A percentile compares a stretch with the other conserved stretches of the same genome.
Evolutionary conservation across 2,797 vertebrate genomes (phyloP).

Genomic region (Merluccius polli): DNA sequence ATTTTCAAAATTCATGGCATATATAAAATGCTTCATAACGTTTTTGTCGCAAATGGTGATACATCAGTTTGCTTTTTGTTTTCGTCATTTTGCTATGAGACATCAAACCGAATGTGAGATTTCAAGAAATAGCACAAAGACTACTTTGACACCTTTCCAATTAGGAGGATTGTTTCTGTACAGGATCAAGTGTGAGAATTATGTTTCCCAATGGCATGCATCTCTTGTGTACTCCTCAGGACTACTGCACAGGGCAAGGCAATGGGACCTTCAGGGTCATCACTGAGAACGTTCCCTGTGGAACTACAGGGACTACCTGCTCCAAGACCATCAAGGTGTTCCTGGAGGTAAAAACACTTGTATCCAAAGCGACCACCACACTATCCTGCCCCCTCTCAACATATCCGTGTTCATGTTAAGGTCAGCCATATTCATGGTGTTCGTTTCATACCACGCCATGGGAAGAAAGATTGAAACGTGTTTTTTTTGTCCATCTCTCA

Average conservation of each 20-base stretch:
- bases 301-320: conserved; percentile 75
- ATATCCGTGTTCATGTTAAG: neutral
- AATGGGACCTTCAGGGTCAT: conserved; percentile 78
- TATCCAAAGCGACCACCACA: neutral
- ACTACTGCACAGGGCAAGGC: conserved; percentile 69
- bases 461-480: neutral
- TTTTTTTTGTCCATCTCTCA: conserved; percentile 40
- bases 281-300: conserved; percentile 77
- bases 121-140: neutral
- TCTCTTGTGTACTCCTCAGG: conserved; percentile 55
- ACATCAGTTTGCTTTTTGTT: too few species aligned
- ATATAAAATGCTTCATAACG: too few species aligned
- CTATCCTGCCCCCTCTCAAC: neutral
- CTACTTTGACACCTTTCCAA: neutral
- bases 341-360: conserved; percentile 68
- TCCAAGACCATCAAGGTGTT: conserved; percentile 78
- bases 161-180: neutral
- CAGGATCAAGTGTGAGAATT: neutral
- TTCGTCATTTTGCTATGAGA: too few species aligned
- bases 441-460: neutral
- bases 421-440: neutral
- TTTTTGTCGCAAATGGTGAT: too few species aligned
- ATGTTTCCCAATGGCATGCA: neutral
- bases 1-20: too few species aligned
- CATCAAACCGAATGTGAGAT: neutral